Evolutionary conservation across 1,140 invertebrate genomes (phyloP), one percentile per base, ranked within the genome.

Genomic region (Zaprionus vittiger): DNA sequence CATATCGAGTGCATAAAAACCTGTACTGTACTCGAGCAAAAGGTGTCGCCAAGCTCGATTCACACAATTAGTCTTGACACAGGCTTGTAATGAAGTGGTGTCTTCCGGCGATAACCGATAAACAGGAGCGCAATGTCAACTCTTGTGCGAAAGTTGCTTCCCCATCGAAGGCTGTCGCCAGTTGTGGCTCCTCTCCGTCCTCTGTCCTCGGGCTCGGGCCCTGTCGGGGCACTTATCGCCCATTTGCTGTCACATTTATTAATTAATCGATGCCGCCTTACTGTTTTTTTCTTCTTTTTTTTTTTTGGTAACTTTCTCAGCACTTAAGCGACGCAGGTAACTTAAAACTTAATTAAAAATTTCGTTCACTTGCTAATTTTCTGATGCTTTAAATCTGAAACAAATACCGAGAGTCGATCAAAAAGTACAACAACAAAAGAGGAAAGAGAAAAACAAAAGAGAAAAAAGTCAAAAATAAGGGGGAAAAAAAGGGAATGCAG

Each of bases 161-260:
- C 64, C 63, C 54, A 38, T 61, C 54, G 67, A 69, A 68, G 55
- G n/a, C 26, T 59, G 65, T n/a, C 26, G 26, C 24, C 54, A 15
- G 22, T 15, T 28, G 9, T 34, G 31, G 31, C 31, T 11, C 31
- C 31, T 41, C 34, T 20, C 22, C 15, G n/a, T 17, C 38, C 34
- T 14, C 41, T 11, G 9, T 15, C 2, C 34, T 34, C 38, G 54
- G 61, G n/a, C 26, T 11, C n/a, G 24, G 12, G 49, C 26, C 31
- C 14, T 28, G 59, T 28, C 38, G 24, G 65, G 34, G 24, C 73
- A 83, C 84, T 84, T 89, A 87, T 89, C 84, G 81, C 41, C 81
- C 83, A 89, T 87, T 86, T 87, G 82, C 84, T 89, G 84, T 87
- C 84, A 83, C 84, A 89, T 89, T 87, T 89, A 89, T 89, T 87